Conservation (phyloP, 2,888 invertebrate species). For the Meteorus cinctellus region DNA sequence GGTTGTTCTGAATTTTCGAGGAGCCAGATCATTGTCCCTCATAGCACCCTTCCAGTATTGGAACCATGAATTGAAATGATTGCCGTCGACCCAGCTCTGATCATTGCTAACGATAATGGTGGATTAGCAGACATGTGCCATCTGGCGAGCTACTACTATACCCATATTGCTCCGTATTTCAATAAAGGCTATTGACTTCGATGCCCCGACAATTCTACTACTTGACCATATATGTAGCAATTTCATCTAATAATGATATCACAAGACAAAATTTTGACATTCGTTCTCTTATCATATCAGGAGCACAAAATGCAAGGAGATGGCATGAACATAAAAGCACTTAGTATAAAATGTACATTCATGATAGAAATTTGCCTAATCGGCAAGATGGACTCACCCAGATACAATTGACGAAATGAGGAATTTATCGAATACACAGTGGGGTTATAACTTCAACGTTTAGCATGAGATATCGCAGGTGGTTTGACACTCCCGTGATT, state of each 20-base stretch:
- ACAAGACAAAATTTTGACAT: no score
- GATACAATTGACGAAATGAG: slow-evolving; percentile 60
- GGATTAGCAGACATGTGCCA: slow-evolving; percentile 69
- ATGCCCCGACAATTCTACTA: slow-evolving; percentile 29
- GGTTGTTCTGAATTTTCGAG: slow-evolving; percentile 43
- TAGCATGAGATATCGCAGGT: slow-evolving; percentile 61
- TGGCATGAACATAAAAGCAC: slow-evolving; percentile 13
- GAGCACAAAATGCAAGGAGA: no score
- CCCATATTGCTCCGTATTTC: slow-evolving; percentile 31
- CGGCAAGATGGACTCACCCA: slow-evolving; percentile 47
- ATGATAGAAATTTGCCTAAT: no score
- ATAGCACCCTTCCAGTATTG: slow-evolving; percentile 55
- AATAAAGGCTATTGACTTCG: slow-evolving; percentile 40
- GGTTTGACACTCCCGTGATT: slow-evolving; percentile 64
- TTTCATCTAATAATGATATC: no score
- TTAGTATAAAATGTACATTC: slow-evolving; percentile 11
- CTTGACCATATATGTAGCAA: not conserved
- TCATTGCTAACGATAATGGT: slow-evolving; percentile 70
- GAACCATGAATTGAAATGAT: slow-evolving; percentile 66
- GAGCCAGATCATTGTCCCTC: slow-evolving; percentile 26
- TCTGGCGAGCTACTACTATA: slow-evolving; percentile 51
- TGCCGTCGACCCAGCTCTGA: slow-evolving; percentile 58
- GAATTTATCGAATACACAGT: slow-evolving; percentile 69
- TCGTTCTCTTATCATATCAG: no score
- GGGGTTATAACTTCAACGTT: slow-evolving; percentile 65